These are phyloP conservation scores for Macrocentrus cingulum DNA, from an alignment of 1,140 invertebrate species.

Conservation along the genomic window DNA sequence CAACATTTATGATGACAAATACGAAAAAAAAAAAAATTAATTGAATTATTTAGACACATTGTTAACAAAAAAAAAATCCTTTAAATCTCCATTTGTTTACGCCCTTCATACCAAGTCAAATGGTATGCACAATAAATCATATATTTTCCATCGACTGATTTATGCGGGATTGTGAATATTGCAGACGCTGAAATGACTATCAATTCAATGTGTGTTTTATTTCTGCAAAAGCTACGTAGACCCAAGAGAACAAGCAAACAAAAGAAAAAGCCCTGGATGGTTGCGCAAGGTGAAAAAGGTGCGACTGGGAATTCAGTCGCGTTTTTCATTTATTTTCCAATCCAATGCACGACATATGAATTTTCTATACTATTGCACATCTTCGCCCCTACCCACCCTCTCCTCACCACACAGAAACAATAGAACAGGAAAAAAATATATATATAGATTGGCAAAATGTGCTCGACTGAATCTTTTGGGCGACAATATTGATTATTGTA, in stretches of 20 bases:
- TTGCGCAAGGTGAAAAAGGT: neutral
- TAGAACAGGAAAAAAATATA: neutral
- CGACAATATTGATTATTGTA: too few species aligned
- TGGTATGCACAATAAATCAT: slow-evolving; percentile 6
- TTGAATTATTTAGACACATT: neutral
- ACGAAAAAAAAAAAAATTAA: too few species aligned
- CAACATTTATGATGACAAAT: too few species aligned
- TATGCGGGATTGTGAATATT: neutral
- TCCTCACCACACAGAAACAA: slow-evolving; percentile 23
- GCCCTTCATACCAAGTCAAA: neutral
- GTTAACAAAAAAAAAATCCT: neutral
- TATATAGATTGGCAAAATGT: too few species aligned
- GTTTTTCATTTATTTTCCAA: slow-evolving; percentile 33
- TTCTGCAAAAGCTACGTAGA: slow-evolving; percentile 10
- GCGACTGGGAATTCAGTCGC: slow-evolving; percentile 18
- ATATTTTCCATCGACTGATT: neutral
- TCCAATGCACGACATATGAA: slow-evolving; percentile 25
- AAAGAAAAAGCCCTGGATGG: too few species aligned
- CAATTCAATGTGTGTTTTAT: slow-evolving; percentile 25
- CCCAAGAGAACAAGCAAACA: neutral
- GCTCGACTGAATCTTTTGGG: too few species aligned
- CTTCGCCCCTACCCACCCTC: neutral
- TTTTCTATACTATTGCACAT: slow-evolving; percentile 10
- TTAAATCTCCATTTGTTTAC: too few species aligned
- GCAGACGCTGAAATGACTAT: slow-evolving; percentile 20